These are phyloP conservation scores for Morbakka virulenta DNA, from an alignment of 30 jellyfish, hydroid and myxozoan species.

Conservation along the genomic window DNA sequence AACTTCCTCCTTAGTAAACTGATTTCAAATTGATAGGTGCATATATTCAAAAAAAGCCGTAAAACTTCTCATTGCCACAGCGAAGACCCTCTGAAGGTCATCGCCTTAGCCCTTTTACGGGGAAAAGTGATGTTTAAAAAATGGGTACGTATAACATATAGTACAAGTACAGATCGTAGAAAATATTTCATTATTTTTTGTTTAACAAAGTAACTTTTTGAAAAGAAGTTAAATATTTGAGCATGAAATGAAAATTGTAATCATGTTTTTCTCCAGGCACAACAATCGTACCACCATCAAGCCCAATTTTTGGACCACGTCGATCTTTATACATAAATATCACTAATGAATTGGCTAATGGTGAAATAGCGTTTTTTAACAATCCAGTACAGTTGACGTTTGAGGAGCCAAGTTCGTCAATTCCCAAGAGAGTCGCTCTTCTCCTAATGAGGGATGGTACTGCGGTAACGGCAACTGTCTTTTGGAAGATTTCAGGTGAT, in stretches of 20 bases:
- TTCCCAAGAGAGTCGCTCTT: slow-evolving; percentile 4
- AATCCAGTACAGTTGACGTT: slow-evolving; percentile 49
- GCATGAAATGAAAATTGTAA: not conserved
- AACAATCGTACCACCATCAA: slow-evolving; percentile 51
- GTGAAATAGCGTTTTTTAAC: slow-evolving; percentile 79
- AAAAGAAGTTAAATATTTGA: not conserved
- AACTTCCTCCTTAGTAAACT: no score
- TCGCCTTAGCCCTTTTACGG: no score
- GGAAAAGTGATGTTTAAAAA: no score
- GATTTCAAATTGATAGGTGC: no score
- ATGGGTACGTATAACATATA: no score
- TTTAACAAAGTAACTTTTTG: not conserved
- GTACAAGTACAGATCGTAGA: no score
- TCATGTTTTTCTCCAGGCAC: slow-evolving; percentile 31
- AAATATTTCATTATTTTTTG: not conserved
- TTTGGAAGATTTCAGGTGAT: slow-evolving; percentile 64
- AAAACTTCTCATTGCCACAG: no score
- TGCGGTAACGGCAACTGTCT: slow-evolving; percentile 61
- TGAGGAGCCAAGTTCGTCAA: slow-evolving; percentile 52
- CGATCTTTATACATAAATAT: slow-evolving; percentile 47
- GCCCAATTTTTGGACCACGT: slow-evolving; percentile 59
- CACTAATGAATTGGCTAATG: slow-evolving; percentile 72
- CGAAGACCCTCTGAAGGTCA: no score
- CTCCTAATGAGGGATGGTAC: slow-evolving; percentile 93
- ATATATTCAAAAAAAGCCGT: no score